Percentiles rank a stretch among this genome's conserved stretches.
Evolutionary conservation across 2,113 vertebrate species (phyloP).

Genomic region (Etheostoma cragini): DNA sequence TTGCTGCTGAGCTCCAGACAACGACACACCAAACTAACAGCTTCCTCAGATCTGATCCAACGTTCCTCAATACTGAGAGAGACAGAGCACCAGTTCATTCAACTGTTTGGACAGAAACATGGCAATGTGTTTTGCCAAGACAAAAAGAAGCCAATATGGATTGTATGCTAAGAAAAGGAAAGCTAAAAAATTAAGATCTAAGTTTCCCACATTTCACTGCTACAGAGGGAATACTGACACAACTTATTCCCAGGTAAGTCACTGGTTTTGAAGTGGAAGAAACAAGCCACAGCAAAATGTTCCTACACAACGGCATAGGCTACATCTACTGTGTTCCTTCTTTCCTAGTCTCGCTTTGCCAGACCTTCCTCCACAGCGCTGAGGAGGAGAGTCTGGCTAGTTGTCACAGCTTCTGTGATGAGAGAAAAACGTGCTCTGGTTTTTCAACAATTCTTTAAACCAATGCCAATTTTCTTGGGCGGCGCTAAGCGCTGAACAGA

Average conservation of each 20-base stretch:
- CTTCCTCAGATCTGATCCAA: conserved; percentile 60
- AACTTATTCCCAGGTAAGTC: background rate
- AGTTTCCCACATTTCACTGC: no score
- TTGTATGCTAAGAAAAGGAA: background rate
- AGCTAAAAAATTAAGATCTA: background rate
- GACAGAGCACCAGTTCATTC: background rate
- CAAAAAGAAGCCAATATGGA: background rate
- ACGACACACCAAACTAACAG: conserved; percentile 43
- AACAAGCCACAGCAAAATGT: background rate
- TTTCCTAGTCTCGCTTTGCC: conserved; percentile 43
- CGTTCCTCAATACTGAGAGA: conserved; percentile 62
- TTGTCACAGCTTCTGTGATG: no score
- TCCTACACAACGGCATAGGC: background rate
- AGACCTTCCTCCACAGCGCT: no score
- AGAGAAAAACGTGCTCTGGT: no score
- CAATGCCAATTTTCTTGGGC: no score
- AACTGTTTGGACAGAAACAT: background rate
- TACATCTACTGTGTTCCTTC: background rate
- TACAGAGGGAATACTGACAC: background rate
- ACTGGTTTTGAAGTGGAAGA: background rate
- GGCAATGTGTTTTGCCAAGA: background rate
- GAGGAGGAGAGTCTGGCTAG: no score
- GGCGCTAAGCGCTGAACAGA: no score
- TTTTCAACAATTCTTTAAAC: no score
- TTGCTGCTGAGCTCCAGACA: conserved; percentile 58